Conservation (phyloP, 2,797 vertebrate genomes). For the Melanotaenia nigrans region DNA sequence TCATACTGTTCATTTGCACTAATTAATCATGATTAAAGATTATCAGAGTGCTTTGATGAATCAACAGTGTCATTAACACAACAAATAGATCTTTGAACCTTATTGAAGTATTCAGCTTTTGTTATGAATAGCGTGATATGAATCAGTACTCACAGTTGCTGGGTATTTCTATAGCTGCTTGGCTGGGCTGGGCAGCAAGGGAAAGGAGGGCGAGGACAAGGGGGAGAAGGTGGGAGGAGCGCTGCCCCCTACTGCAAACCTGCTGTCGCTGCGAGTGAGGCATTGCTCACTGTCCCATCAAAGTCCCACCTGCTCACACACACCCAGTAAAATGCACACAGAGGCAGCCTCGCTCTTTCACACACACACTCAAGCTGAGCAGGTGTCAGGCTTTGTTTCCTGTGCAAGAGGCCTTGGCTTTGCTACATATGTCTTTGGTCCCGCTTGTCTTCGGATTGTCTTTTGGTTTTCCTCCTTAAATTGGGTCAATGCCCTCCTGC, state of each 20-base stretch:
- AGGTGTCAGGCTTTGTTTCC: constrained; percentile 44
- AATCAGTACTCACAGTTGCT: constrained; percentile 82
- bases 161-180: constrained; percentile 82
- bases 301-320: constrained; percentile 81
- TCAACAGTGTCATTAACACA: constrained; percentile 68
- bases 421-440: constrained; percentile 27
- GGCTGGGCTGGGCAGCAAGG: constrained; percentile 60
- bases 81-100: constrained; percentile 66
- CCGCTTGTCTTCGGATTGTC: constrained; percentile 15
- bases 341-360: constrained; percentile 39
- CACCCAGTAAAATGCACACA: constrained; percentile 50
- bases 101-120: constrained; percentile 40
- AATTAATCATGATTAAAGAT: constrained; percentile 63
- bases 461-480: constrained; percentile 41
- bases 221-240: constrained; percentile 66
- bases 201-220: constrained; percentile 70
- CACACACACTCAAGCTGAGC: constrained; percentile 51
- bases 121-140: constrained; percentile 33
- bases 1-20: constrained; percentile 57
- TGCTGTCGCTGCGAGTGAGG: constrained; percentile 81
- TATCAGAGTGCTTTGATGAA: constrained; percentile 66
- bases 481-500: constrained; percentile 76
- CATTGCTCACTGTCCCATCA: constrained; percentile 86
- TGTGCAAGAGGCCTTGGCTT: constrained; percentile 31
- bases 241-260: constrained; percentile 82